Evolutionary conservation across 2,113 vertebrate species (phyloP), one percentile per base, ranked within the genome.

Genomic region (Carassius gibelio): DNA sequence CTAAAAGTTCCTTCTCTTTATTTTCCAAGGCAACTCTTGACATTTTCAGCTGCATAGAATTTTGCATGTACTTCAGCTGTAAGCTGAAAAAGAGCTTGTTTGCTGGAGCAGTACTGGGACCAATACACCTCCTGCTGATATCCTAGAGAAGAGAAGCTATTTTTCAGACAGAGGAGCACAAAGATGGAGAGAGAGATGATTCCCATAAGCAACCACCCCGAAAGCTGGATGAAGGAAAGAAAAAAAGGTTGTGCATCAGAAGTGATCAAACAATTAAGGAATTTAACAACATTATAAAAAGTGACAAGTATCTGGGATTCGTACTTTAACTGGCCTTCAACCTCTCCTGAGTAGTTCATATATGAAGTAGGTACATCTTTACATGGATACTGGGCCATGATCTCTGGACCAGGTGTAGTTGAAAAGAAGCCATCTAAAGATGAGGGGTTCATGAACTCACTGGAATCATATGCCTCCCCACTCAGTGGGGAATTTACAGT

Each of bases 41-140:
- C 94, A 0, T 95, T 97, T 42, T 94, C 94, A 83, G 96, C 95
- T 0, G 97, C 97, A 71, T 95, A 88, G 84, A 97, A 90, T 72
- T 94, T 94, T 0, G 97, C 95, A 19, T 98, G 97, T 92, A 90
- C 95, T 89, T 92, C 92, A 92, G 96, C 96, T 0, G 97, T 98
- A 75, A 94, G 95, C 10, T 94, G 90, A 85, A 98, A 98, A 45
- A 98, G 94, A 66, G 88, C 92, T 84, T 94, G 92, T 88, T 99
- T 97, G 0, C 87, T 95, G 84, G 91, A 88, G 21, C 96, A 96
- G 88, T 97, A 98, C 82, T 94, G 95, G 0, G 93, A 88, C 97
- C 97, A 97, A 92, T 98, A 99, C 57, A 94, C 90, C 82, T 98
- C 97, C 90, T 99, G 97, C 85, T 93, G 95, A 92, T 97, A 95